Conservation (phyloP, 2,797 vertebrate genomes). For the Coregonus suidteri region DNA sequence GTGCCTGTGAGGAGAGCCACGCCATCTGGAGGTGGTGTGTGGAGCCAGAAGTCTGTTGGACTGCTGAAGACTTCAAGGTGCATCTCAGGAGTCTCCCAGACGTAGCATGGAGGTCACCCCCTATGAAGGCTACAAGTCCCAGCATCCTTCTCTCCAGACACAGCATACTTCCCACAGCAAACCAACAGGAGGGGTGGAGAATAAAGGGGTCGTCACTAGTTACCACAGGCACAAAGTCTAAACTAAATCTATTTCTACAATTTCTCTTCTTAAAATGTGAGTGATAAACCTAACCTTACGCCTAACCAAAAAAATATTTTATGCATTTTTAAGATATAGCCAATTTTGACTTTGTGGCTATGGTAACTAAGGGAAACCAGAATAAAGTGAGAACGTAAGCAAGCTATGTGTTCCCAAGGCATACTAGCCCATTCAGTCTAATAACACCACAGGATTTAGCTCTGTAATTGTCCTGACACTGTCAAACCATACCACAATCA, state of each 20-base stretch:
- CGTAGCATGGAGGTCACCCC: conserved; percentile 24
- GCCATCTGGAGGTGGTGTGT: neutral
- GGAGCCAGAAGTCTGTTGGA: neutral
- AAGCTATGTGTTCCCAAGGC: neutral
- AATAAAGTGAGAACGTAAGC: neutral
- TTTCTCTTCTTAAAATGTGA: too few relatives aligned
- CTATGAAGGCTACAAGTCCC: conserved; percentile 31
- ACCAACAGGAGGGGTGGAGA: neutral
- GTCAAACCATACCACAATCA: neutral
- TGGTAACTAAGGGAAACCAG: too few relatives aligned
- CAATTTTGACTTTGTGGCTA: too few relatives aligned
- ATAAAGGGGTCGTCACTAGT: neutral
- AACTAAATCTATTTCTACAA: too few relatives aligned
- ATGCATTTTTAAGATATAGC: too few relatives aligned
- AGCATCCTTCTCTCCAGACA: conserved; percentile 29
- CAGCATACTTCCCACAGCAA: conserved; percentile 12
- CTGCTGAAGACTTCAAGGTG: conserved; percentile 4
- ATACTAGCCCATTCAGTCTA: too few relatives aligned
- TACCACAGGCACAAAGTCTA: too few relatives aligned
- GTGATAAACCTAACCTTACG: too few relatives aligned
- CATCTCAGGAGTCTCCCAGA: conserved; percentile 25
- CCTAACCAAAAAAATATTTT: too few relatives aligned
- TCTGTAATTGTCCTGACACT: neutral
- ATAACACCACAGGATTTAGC: neutral
- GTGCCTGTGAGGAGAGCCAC: neutral